Conservation (phyloP, 2,113 vertebrate species). For the Rhinogobius similis region DNA sequence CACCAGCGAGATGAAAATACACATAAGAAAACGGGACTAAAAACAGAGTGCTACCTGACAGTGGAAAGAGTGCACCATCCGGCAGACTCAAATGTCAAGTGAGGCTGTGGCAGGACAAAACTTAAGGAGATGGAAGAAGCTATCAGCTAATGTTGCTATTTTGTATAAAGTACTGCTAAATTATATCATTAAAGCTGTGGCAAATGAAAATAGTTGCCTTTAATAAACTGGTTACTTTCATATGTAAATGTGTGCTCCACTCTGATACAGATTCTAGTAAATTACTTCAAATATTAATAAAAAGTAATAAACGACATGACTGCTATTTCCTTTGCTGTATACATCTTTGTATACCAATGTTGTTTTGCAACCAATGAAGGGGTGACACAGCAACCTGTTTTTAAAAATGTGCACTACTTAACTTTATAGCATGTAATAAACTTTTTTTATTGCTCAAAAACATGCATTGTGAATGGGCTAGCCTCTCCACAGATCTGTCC, state of each 20-base stretch:
- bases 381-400: too few species aligned
- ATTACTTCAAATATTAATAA: too few species aligned
- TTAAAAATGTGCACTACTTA: too few species aligned
- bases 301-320: too few species aligned
- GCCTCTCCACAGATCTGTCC: too few species aligned
- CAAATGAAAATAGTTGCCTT: neutral
- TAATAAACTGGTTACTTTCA: neutral
- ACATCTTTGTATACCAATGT: too few species aligned
- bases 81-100: neutral
- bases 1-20: slow-evolving; percentile 67
- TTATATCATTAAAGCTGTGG: neutral
- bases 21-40: slow-evolving; percentile 48
- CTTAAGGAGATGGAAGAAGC: neutral
- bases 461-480: too few species aligned
- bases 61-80: slow-evolving; percentile 1
- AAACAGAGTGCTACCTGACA: slow-evolving; percentile 38
- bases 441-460: too few species aligned
- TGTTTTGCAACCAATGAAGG: too few species aligned
- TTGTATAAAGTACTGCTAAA: neutral
- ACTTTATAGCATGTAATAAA: too few species aligned
- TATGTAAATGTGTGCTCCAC: neutral
- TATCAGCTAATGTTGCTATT: neutral
- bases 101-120: neutral
- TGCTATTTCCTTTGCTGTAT: too few species aligned
- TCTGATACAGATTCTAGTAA: too few species aligned